These are phyloP conservation scores for Falco biarmicus DNA, from an alignment of 2,797 vertebrate species.

Conservation along the genomic window DNA sequence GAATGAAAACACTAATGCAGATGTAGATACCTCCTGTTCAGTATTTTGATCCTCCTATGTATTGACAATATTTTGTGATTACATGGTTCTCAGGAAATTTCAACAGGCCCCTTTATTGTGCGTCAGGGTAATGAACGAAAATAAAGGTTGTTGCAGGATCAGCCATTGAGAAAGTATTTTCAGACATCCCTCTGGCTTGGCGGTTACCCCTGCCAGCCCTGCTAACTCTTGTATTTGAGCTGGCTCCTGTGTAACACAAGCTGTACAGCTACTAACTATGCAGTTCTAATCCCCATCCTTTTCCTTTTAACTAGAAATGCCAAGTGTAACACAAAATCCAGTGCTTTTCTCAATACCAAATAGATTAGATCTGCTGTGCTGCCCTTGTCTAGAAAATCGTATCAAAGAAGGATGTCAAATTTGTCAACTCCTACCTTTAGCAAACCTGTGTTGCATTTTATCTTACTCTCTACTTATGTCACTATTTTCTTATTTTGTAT, in stretches of 20 bases:
- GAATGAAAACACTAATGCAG: neutral
- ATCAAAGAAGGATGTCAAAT: slow-evolving; percentile 53
- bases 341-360: neutral
- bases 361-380: neutral
- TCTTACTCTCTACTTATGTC: slow-evolving; percentile 18
- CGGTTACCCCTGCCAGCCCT: neutral
- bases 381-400: neutral
- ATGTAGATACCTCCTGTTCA: neutral
- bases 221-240: neutral
- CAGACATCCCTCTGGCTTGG: neutral
- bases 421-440: slow-evolving; percentile 48
- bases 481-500: neutral
- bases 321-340: neutral
- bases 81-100: neutral
- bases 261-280: neutral
- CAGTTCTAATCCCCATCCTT: neutral
- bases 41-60: neutral
- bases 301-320: neutral
- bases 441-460: slow-evolving; percentile 44
- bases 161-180: neutral
- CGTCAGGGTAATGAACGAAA: neutral
- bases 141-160: neutral
- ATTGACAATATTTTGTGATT: neutral
- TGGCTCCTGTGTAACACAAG: neutral
- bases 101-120: neutral